phyloP scores from a whole-genome alignment of 2,113 vertebrate genomes.

The Poecilia latipinna region DNA sequence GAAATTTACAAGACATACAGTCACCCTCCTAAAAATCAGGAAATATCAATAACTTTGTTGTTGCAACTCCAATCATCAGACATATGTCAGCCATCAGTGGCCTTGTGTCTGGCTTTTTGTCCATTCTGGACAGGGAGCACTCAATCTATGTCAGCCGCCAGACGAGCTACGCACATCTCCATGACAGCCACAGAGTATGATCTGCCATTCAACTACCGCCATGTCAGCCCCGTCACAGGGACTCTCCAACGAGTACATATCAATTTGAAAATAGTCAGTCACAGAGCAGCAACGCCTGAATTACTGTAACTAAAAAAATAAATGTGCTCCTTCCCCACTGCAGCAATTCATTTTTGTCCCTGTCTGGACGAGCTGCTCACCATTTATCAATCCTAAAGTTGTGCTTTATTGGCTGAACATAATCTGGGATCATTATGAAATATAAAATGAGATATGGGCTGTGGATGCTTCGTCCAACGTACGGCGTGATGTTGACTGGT shows the following conservation, averaged over 20 bases:
- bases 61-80: constrained; percentile 61
- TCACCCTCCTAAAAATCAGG: background rate
- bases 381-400: constrained; percentile 28
- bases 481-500: constrained; percentile 21
- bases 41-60: constrained; percentile 57
- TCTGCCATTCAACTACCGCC: constrained; percentile 72
- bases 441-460: constrained; percentile 35
- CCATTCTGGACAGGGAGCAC: constrained; percentile 63
- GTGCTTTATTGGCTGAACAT: constrained; percentile 19
- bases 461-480: constrained; percentile 37
- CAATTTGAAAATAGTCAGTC: constrained; percentile 66
- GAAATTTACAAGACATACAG: too few species aligned
- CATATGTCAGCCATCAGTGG: constrained; percentile 75
- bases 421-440: constrained; percentile 27
- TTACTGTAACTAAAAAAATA: constrained; percentile 60
- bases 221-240: constrained; percentile 57
- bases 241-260: constrained; percentile 52
- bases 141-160: constrained; percentile 78
- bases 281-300: constrained; percentile 36
- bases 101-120: constrained; percentile 72
- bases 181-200: constrained; percentile 75
- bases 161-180: constrained; percentile 60
- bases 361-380: constrained; percentile 24
- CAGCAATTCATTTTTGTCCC: constrained; percentile 24
- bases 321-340: constrained; percentile 21